Evolutionary conservation across 2,888 invertebrate species (phyloP).

Genomic region (Dynastes hyllus): DNA sequence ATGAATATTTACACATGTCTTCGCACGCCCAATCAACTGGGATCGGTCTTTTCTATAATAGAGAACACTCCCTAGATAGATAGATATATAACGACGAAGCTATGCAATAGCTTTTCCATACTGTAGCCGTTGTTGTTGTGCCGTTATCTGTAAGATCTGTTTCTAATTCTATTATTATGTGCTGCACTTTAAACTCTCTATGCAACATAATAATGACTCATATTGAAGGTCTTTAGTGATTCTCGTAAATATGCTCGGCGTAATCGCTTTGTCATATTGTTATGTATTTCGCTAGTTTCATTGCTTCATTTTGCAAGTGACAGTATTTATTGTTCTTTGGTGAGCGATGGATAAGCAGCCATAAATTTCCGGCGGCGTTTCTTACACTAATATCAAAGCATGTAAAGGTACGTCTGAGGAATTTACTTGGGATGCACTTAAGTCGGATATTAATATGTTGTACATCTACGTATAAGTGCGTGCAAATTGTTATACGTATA

Average conservation of each 20-base stretch:
- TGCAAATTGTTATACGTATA: too few species aligned
- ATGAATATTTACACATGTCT: slow-evolving; percentile 57
- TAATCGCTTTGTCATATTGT: slow-evolving; percentile 28
- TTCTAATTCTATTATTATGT: slow-evolving; percentile 44
- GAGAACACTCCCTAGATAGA: slow-evolving; percentile 54
- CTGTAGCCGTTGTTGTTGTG: slow-evolving; percentile 30
- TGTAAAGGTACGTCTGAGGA: not conserved
- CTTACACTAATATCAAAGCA: not conserved
- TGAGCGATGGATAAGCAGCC: not conserved
- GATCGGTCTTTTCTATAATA: slow-evolving; percentile 55
- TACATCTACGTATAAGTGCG: too few species aligned
- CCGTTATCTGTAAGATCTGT: slow-evolving; percentile 42
- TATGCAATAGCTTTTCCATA: slow-evolving; percentile 29
- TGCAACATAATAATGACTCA: slow-evolving; percentile 38
- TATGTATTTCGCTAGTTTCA: slow-evolving; percentile 22
- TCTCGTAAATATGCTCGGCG: slow-evolving; percentile 36
- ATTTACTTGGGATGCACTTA: not conserved
- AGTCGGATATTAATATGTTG: too few species aligned
- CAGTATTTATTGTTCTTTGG: slow-evolving; percentile 16
- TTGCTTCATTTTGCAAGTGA: slow-evolving; percentile 11
- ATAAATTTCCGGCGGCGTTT: slow-evolving; percentile 7
- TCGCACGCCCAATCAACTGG: slow-evolving; percentile 57
- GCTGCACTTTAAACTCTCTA: slow-evolving; percentile 30
- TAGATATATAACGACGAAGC: slow-evolving; percentile 21
- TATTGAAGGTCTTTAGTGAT: slow-evolving; percentile 27